Evolutionary conservation across 2,113 vertebrate species (phyloP).

Genomic region (Phrynosoma blainvillii): DNA sequence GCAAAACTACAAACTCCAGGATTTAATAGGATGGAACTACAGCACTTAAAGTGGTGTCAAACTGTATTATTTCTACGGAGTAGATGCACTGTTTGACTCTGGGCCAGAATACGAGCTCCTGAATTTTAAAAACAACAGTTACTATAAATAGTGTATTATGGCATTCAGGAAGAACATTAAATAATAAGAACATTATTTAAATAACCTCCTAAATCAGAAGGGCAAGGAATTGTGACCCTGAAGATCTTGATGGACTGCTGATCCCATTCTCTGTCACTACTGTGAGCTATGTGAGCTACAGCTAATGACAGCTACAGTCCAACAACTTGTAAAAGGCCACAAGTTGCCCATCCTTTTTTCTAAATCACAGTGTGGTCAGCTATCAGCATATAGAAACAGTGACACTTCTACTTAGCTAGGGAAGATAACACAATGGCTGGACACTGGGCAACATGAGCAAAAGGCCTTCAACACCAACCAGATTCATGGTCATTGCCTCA

Average conservation of each 20-base stretch:
- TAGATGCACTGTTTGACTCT: too few relatives aligned
- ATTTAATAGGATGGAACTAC: too few relatives aligned
- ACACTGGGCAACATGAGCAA: not conserved
- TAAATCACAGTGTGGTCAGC: not conserved
- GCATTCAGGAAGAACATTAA: not conserved
- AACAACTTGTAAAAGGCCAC: not conserved
- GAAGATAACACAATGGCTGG: not conserved
- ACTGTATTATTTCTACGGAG: too few relatives aligned
- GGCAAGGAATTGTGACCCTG: not conserved
- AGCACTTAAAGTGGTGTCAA: too few relatives aligned
- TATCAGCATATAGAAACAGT: not conserved
- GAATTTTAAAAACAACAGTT: too few relatives aligned
- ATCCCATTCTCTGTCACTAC: not conserved
- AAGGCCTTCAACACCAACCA: not conserved
- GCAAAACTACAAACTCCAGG: too few relatives aligned
- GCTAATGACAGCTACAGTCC: not conserved
- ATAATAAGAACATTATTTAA: not conserved
- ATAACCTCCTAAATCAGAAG: not conserved
- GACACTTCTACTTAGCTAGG: not conserved
- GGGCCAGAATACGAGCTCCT: too few relatives aligned
- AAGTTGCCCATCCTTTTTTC: not conserved
- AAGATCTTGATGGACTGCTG: not conserved
- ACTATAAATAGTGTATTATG: too few relatives aligned
- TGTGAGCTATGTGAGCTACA: too few relatives aligned
- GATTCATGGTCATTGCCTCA: not conserved